phyloP scores from a whole-genome alignment of 2,888 invertebrate species.

The Acrobasis repandana region DNA sequence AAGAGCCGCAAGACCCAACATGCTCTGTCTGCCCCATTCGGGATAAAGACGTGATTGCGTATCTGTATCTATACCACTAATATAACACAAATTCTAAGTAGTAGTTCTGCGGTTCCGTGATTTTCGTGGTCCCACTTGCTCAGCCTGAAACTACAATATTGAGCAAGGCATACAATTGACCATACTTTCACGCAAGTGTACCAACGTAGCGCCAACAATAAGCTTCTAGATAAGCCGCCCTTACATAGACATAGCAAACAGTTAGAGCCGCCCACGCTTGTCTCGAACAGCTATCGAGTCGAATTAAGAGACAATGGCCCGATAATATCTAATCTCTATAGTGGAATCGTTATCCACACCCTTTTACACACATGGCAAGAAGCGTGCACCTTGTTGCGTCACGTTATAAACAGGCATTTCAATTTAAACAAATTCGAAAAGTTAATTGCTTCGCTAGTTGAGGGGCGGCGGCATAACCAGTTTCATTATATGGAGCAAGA shows the following conservation, averaged over 20 bases:
- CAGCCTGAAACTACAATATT: background rate
- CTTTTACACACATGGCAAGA: conserved; percentile 14
- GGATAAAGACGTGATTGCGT: too few species aligned
- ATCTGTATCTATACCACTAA: too few species aligned
- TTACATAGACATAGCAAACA: conserved; percentile 37
- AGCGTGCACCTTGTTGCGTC: conserved; percentile 13
- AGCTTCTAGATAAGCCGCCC: conserved; percentile 27
- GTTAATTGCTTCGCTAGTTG: conserved; percentile 13
- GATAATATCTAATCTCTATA: conserved; percentile 38
- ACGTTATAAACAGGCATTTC: conserved; percentile 15
- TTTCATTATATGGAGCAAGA: conserved; percentile 5
- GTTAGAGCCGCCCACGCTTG: conserved; percentile 45
- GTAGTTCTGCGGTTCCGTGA: background rate
- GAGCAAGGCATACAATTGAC: conserved; percentile 11
- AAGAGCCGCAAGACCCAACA: too few species aligned
- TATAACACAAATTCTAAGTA: too few species aligned
- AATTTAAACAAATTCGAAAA: conserved; percentile 5
- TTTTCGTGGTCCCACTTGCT: background rate
- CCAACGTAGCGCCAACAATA: conserved; percentile 37
- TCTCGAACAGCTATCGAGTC: conserved; percentile 42
- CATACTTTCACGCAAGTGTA: conserved; percentile 33
- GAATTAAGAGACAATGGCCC: conserved; percentile 51
- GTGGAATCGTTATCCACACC: conserved; percentile 22
- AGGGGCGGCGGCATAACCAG: conserved; percentile 11
- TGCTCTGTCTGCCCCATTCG: too few species aligned